These are phyloP conservation scores for Irena cyanogastra DNA, from an alignment of 2,113 vertebrate genomes.

Conservation along the genomic window DNA sequence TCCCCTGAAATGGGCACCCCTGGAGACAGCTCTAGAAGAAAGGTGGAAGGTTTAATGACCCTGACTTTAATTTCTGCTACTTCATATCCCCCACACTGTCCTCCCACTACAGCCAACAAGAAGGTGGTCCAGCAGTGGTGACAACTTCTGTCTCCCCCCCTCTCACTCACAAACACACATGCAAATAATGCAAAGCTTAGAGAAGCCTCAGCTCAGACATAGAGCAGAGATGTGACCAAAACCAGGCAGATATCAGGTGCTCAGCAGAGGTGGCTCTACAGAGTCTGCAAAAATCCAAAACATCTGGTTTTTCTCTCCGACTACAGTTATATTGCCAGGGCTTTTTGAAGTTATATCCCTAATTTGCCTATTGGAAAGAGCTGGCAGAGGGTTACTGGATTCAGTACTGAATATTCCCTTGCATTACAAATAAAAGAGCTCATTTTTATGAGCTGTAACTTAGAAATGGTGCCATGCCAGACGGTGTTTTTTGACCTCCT, in stretches of 20 bases:
- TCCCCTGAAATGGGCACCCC: not conserved
- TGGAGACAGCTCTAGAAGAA: not conserved
- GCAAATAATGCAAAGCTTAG: not conserved
- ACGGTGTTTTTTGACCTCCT: not conserved
- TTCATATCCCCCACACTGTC: not conserved
- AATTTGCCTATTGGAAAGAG: not conserved
- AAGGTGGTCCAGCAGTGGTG: accelerated
- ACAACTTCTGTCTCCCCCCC: not conserved
- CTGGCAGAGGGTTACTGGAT: not conserved
- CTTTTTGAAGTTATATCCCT: not conserved
- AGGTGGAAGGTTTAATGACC: not conserved
- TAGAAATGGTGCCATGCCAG: not conserved
- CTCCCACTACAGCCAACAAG: accelerated
- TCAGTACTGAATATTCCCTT: not conserved
- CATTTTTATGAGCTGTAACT: not conserved
- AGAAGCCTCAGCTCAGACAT: not conserved
- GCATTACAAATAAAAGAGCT: not conserved
- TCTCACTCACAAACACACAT: not conserved
- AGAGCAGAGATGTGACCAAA: not conserved
- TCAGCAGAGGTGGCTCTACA: not conserved
- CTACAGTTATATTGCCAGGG: not conserved
- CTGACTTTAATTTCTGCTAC: not conserved
- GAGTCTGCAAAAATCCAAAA: not conserved
- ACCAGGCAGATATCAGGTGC: not conserved
- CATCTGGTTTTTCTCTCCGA: not conserved